Conservation (phyloP, 1,140 invertebrate genomes). For the Aphelenchoides fujianensis region DNA sequence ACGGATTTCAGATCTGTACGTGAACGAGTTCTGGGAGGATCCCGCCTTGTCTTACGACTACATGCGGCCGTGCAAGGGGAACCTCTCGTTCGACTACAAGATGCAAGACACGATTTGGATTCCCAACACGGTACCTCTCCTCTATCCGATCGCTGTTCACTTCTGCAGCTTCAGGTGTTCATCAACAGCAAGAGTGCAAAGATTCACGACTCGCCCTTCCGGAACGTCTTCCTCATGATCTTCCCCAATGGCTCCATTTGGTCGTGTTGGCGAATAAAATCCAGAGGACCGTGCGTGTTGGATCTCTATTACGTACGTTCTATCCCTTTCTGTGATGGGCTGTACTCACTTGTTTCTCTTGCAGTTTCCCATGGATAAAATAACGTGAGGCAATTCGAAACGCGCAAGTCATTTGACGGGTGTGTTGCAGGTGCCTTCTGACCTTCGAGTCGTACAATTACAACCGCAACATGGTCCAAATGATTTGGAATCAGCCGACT, state of each 20-base stretch:
- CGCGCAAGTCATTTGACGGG: constrained; percentile 28
- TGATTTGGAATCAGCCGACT: constrained; percentile 58
- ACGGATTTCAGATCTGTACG: constrained; percentile 56
- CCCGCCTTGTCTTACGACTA: constrained; percentile 57
- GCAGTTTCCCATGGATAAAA: constrained; percentile 59
- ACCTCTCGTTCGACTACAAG: constrained; percentile 59
- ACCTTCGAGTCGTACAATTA: constrained; percentile 62
- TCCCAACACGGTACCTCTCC: constrained; percentile 21
- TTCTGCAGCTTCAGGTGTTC: constrained; percentile 30
- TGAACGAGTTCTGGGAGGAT: constrained; percentile 62
- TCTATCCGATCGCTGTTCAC: not conserved
- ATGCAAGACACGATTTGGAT: constrained; percentile 57
- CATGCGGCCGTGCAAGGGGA: constrained; percentile 60
- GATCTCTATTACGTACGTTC: constrained; percentile 43
- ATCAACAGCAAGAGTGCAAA: constrained; percentile 59
- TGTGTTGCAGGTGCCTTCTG: too few relatives aligned
- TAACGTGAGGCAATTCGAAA: too few relatives aligned
- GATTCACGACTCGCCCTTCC: constrained; percentile 58
- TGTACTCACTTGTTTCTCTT: not conserved
- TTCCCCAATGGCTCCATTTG: constrained; percentile 61
- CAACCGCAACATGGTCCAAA: constrained; percentile 56
- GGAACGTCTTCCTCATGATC: constrained; percentile 62
- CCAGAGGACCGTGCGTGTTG: constrained; percentile 54
- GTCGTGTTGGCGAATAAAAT: constrained; percentile 61
- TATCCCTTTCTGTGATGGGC: not conserved